phyloP scores from a whole-genome alignment of 1,140 invertebrate species.

The Drosophila fuyamai region DNA sequence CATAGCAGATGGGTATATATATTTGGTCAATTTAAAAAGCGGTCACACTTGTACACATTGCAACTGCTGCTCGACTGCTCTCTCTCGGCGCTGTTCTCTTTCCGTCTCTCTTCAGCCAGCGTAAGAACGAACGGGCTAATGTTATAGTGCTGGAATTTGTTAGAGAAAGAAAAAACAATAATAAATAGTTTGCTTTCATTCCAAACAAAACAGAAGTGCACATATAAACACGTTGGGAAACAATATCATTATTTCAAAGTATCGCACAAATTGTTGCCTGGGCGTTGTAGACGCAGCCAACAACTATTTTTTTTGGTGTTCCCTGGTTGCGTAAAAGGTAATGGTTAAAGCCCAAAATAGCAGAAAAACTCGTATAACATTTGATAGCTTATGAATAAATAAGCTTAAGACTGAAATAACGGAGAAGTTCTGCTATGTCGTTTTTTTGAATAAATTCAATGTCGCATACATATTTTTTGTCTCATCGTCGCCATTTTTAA shows the following conservation, averaged over 20 bases:
- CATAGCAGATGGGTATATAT: too few relatives aligned
- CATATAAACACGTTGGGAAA: conserved; percentile 6
- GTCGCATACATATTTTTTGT: conserved; percentile 70
- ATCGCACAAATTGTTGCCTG: conserved; percentile 9
- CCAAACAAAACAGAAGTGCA: conserved; percentile 61
- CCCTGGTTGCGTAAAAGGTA: conserved; percentile 76
- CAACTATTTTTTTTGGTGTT: conserved; percentile 54
- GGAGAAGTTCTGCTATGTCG: background rate
- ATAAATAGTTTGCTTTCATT: conserved; percentile 74
- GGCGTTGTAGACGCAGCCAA: conserved; percentile 2
- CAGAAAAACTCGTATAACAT: background rate
- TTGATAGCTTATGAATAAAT: background rate
- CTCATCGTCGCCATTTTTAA: conserved; percentile 80
- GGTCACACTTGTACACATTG: too few relatives aligned
- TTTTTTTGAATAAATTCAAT: conserved; percentile 38
- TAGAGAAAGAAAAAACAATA: conserved; percentile 84
- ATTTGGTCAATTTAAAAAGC: too few relatives aligned
- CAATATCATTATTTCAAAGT: too few relatives aligned
- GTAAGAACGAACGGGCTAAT: conserved; percentile 62
- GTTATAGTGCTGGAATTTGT: conserved; percentile 74
- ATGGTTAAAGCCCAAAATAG: conserved; percentile 18
- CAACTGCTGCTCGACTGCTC: conserved; percentile 14
- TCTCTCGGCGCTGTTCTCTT: conserved; percentile 17
- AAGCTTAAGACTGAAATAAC: too few relatives aligned
- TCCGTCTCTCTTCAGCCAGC: conserved; percentile 62